Base-by-base conservation (phyloP, 2,113 vertebrate species). In the Empidonax traillii region DNA sequence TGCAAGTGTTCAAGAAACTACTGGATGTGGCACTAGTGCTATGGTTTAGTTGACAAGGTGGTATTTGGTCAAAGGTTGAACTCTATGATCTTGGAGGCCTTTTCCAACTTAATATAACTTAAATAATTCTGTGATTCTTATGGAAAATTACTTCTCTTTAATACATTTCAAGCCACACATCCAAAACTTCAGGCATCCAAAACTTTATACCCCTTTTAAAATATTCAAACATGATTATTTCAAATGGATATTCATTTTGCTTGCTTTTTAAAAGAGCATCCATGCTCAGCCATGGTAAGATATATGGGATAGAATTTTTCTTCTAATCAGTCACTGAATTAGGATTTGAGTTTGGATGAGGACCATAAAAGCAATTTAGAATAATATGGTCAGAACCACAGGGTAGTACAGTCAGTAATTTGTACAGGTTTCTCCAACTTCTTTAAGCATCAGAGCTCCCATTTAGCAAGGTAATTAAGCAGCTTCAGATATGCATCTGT, bases 11-110 rank as follows among this genome's bases (percentile, higher is more conserved):
- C 7, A n/a, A 14, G 15, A 61, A 68, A 68, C 21, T 24, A 61
- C 7, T n/a, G 20, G 16, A 39, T 14, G 12, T 61, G 24, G 9
- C 15, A 75, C 24, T 39, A 30, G 20, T 8, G 10, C 4, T 46
- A 8, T 14, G 15, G 13, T 75, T 44, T 53, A 30, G 30, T 28
- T 59, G 46, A 25, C 13, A 41, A n/a, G 46, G 24, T 68, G 24
- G 8, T 75, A 7, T 39, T 9, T 2, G 3, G n/a, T n/a, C 9
- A 61, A 61, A 61, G n/a, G 16, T 12, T n/a, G 8, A 14, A 53
- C 17, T 41, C 30, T 21, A 21, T 0, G 0, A 22, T 22, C 16
- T 61, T 55, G n/a, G 20, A 41, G 6, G 2, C 41, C 13, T 76
- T 68, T 61, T 55, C 11, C 17, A 68, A 31, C 8, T 7, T 47